Evolutionary conservation across 2,888 invertebrate species (phyloP).

Genomic region (Sarcophaga rosellei): DNA sequence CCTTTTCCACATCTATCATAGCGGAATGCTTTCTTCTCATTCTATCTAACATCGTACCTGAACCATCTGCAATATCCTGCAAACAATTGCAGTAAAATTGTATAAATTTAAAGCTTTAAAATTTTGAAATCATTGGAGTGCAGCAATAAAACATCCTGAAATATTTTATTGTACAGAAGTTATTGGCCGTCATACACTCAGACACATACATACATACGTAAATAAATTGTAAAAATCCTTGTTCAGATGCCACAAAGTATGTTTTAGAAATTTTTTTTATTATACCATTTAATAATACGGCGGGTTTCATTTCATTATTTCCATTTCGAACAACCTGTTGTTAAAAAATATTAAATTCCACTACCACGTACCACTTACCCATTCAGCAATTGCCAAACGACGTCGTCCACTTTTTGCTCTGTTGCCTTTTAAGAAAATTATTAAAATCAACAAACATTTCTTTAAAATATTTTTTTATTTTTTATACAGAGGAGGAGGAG

Average conservation of each 20-base stretch:
- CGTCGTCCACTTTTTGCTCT: neutral
- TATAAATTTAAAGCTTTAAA: neutral
- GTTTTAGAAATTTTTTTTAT: conserved; percentile 10
- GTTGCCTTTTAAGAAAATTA: conserved; percentile 41
- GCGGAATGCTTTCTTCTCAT: too few relatives aligned
- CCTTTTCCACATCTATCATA: too few relatives aligned
- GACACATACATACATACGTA: too few relatives aligned
- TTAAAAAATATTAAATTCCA: conserved; percentile 23
- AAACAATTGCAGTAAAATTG: too few relatives aligned
- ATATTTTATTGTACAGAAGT: too few relatives aligned
- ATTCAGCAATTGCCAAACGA: neutral
- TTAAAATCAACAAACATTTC: conserved; percentile 58
- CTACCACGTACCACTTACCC: neutral
- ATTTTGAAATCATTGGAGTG: too few relatives aligned
- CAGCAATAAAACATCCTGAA: too few relatives aligned
- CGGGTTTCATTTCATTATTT: conserved; percentile 13
- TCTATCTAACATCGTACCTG: too few relatives aligned
- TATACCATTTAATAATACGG: conserved; percentile 18
- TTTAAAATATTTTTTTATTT: neutral
- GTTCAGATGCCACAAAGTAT: conserved; percentile 4
- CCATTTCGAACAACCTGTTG: conserved; percentile 1
- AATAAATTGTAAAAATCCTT: neutral
- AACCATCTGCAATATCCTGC: too few relatives aligned
- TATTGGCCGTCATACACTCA: too few relatives aligned
- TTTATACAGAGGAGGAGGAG: too few relatives aligned